A percentile compares a stretch with the other conserved stretches of the same genome.
Evolutionary conservation across 2,113 vertebrate species (phyloP).

Genomic region (Hemibagrus wyckioides): DNA sequence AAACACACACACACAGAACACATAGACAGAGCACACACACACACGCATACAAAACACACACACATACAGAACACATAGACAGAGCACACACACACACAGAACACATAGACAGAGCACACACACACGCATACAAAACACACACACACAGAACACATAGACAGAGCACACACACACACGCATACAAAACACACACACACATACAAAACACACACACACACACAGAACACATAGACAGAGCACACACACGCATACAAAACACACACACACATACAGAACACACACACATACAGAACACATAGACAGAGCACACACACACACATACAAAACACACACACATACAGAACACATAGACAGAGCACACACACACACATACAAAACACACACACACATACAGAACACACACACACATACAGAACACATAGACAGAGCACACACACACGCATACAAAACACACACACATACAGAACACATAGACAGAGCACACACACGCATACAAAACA

Average conservation of each 20-base stretch:
- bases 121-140: background rate
- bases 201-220: slow-evolving; percentile 35
- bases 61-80: too few species aligned
- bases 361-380: background rate
- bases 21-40: too few species aligned
- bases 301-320: slow-evolving; percentile 25
- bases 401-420: background rate
- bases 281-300: too few species aligned
- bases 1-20: background rate
- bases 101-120: slow-evolving; percentile 17
- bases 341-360: too few species aligned
- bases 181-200: background rate
- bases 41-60: background rate
- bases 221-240: too few species aligned
- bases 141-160: too few species aligned
- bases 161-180: slow-evolving; percentile 27
- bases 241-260: slow-evolving; percentile 39
- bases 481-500: too few species aligned
- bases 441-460: slow-evolving; percentile 13
- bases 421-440: too few species aligned
- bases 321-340: background rate
- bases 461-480: background rate
- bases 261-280: background rate
- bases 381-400: slow-evolving; percentile 32
- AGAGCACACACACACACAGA: background rate